Conservation (phyloP, 2,888 invertebrate species). For the Mythimna ferrago region DNA sequence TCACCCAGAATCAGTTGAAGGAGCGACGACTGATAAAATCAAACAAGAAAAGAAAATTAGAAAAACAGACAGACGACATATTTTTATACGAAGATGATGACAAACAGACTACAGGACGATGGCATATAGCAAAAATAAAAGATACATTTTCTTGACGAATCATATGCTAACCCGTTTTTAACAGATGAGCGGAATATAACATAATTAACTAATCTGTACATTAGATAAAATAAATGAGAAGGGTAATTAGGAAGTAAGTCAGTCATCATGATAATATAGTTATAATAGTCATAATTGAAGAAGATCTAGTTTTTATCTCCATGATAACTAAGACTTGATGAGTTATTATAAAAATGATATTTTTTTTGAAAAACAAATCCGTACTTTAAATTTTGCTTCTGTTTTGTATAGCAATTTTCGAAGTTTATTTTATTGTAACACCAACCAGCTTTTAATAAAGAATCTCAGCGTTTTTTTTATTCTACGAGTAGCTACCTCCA, state of each 20-base stretch:
- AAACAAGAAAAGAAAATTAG: not conserved
- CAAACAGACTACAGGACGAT: no score
- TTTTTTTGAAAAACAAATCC: not conserved
- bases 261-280: not conserved
- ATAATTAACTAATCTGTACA: not conserved
- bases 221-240: not conserved
- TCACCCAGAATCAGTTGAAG: constrained; percentile 94
- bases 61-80: no score
- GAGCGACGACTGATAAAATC: constrained; percentile 90
- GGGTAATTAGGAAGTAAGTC: not conserved
- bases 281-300: constrained; percentile 17
- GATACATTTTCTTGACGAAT: not conserved
- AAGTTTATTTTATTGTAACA: not conserved
- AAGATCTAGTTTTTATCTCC: not conserved
- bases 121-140: not conserved
- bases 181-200: not conserved
- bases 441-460: not conserved
- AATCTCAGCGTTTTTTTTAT: no score
- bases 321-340: not conserved
- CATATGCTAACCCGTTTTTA: not conserved
- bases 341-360: no score
- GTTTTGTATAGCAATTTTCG: not conserved
- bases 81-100: no score
- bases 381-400: not conserved
- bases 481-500: no score